phyloP scores from a whole-genome alignment of 2,888 invertebrate genomes.

The Trissolcus japonicus region DNA sequence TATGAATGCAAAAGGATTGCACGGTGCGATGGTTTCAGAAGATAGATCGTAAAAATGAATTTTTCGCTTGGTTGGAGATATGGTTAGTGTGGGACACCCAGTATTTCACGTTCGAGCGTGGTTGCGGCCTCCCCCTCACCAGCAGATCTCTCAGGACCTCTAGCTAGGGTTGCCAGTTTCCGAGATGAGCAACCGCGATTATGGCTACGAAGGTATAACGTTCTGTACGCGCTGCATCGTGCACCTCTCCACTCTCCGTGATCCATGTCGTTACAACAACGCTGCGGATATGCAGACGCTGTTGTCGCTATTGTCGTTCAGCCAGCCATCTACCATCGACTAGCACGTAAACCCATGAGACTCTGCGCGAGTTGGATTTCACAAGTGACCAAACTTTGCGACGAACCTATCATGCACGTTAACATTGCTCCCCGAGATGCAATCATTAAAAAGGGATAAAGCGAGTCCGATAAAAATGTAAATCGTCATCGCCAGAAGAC shows the following conservation, averaged over 20 bases:
- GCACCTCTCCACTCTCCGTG: conserved; percentile 46
- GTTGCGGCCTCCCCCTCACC: conserved; percentile 17
- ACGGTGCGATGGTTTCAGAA: conserved; percentile 10
- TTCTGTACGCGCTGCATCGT: conserved; percentile 53
- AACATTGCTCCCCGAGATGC: conserved; percentile 16
- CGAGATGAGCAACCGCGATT: conserved; percentile 70
- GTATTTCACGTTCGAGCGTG: conserved; percentile 45
- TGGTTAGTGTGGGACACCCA: conserved; percentile 41
- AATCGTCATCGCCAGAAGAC: conserved; percentile 49
- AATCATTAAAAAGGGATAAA: conserved; percentile 48
- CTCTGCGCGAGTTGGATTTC: conserved; percentile 17
- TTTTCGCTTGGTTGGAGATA: conserved; percentile 19
- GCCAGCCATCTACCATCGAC: conserved; percentile 46
- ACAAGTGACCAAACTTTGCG: conserved; percentile 44
- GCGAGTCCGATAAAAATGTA: conserved; percentile 34
- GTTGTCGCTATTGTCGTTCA: conserved; percentile 52
- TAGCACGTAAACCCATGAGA: conserved; percentile 39
- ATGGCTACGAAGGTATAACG: conserved; percentile 59
- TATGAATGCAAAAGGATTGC: conserved; percentile 7
- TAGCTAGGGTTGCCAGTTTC: conserved; percentile 64
- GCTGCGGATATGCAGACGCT: conserved; percentile 50
- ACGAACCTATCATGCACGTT: conserved; percentile 42
- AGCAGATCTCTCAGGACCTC: conserved; percentile 51
- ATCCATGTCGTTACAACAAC: conserved; percentile 58
- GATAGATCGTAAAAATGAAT: conserved; percentile 28